phyloP scores from a whole-genome alignment of 2,797 vertebrate species.

The Intellagama lesueurii region DNA sequence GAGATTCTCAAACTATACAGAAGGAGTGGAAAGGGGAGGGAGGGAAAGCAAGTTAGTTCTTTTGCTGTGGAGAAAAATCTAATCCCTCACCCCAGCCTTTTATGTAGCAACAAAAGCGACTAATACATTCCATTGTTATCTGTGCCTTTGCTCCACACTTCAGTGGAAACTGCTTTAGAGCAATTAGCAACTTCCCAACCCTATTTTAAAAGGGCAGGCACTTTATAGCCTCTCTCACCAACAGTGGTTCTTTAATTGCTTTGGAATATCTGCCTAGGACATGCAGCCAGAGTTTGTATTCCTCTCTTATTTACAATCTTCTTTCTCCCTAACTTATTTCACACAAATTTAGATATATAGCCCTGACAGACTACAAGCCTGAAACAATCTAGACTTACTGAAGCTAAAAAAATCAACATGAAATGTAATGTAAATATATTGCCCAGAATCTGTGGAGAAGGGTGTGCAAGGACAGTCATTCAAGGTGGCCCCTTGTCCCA shows the following conservation, averaged over 20 bases:
- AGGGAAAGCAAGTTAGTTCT: conserved; percentile 38
- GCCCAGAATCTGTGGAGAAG: no score
- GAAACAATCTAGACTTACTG: background rate
- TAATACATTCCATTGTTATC: conserved; percentile 60
- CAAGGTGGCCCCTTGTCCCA: no score
- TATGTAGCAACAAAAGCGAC: conserved; percentile 62
- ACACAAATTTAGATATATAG: background rate
- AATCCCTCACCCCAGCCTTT: conserved; percentile 60
- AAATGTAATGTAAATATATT: background rate
- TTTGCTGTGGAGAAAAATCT: conserved; percentile 62
- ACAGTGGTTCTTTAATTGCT: conserved; percentile 63
- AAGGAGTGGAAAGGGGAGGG: conserved; percentile 35
- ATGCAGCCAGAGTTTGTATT: background rate
- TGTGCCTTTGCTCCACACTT: conserved; percentile 58
- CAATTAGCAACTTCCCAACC: conserved; percentile 52
- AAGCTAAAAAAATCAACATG: background rate
- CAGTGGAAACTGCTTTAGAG: conserved; percentile 60
- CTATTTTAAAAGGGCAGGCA: conserved; percentile 57
- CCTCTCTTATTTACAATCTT: conserved; percentile 46
- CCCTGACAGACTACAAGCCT: background rate
- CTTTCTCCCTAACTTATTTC: background rate
- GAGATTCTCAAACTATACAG: conserved; percentile 59
- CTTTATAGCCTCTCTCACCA: conserved; percentile 58
- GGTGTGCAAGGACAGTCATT: no score
- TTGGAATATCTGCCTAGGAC: conserved; percentile 59